Evolutionary conservation across 2,888 invertebrate species (phyloP), one percentile per base, ranked within the genome.

Genomic region (Callosobruchus maculatus): DNA sequence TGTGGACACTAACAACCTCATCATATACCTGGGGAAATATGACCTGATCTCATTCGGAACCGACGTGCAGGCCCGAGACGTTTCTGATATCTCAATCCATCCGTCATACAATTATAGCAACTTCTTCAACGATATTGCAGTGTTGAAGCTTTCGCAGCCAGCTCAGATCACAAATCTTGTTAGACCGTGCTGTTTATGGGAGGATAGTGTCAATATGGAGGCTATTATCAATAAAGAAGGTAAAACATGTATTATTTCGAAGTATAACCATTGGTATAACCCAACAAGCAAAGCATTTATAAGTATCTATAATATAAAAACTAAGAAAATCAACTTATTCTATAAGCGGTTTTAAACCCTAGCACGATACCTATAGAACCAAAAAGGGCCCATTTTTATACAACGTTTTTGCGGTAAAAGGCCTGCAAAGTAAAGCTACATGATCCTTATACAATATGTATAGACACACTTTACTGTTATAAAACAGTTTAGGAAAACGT

Each of bases 11-110:
- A 81, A 84, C 30, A 80, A 81, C 69, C 74, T 88, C 9, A 74
- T 87, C 4, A 77, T 86, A 2, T 87, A 86, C 76, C 81, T 88
- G 67, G 88, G 88, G 81, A 82, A 83, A 78, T 79, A 84, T 74
- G 80, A 81, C 66, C 77, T 87, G 67, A 80, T 83, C n/a, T 81
- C 84, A 72, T 84, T 85, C 74, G 90, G 90, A 21, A 22, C 84
- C 0, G 86, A 85, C 20, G 83, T 87, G 21, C 87, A 87, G 81
- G 85, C 85, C 73, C 82, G 81, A 72, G 83, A 84, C 68, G 84
- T 86, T 0, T 78, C 82, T 0, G 80, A 79, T 70, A 84, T 86
- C 3, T 80, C 82, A 18, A 78, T 83, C 0, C 86, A 86, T 78
- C 84, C 84, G 0, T 78, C 83, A 4, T 87, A 86, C 75, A 84